Base-by-base conservation (phyloP, 1,140 invertebrate genomes). In the Cydia fagiglandana region DNA sequence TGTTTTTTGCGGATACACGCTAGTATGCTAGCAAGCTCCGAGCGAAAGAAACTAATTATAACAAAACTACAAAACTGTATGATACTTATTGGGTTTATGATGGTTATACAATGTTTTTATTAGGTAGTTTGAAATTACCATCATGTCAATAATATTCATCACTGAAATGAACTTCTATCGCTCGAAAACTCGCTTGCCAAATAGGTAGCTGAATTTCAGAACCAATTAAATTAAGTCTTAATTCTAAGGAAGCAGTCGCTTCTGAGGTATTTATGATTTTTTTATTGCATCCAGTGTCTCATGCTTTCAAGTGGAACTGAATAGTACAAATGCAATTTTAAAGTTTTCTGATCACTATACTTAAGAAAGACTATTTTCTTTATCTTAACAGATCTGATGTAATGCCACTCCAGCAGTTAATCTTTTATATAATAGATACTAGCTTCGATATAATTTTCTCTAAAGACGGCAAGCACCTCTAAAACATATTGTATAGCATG, bases 401-500 rank as follows among this genome's bases (percentile, higher is more conserved):
- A 87, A 84, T 79, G 80, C 80, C 84, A 83, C 81, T 81, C 80
- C 73, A 77, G 81, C 82, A 86, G 38, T 41, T 41, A 78, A 80
- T 50, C 45, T 53, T 34, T 24, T 30, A 53, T 50, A 73, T n/a
- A 73, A 75, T 75, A 38, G 34, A 61, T 34, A 47, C 34, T 53
- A 64, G 50, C 56, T 75, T 61, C 20, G 74, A 17, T 87, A 84
- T 78, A 83, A 83, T 80, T 76, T 88, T 89, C 78, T 83, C 82
- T 82, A 85, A 88, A 89, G 90, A 83, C 84, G 87, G 83, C 82
- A 86, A 77, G 87, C 88, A 82, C 88, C 90, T 89, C 91, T 88
- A 86, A 88, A 92, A 92, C 91, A 92, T 92, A 92, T 92, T 87
- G 87, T 91, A 91, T 86, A 88, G 86, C 88, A 76, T 81, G 83